These are phyloP conservation scores for Drosophila suboccidentalis DNA, from an alignment of 2,888 invertebrate species.

Conservation along the genomic window DNA sequence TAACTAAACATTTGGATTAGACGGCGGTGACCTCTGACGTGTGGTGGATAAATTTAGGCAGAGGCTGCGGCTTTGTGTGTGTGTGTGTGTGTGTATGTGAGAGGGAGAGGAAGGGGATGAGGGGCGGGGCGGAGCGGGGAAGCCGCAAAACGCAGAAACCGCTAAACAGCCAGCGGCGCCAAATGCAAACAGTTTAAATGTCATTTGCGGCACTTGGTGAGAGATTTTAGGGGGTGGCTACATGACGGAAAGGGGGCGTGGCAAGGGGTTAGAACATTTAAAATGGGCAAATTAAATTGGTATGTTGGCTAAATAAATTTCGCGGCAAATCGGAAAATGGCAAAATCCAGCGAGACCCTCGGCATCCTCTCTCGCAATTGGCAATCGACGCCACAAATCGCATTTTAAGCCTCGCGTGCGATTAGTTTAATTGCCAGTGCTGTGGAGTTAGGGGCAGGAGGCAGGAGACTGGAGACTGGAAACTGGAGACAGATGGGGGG, in stretches of 20 bases:
- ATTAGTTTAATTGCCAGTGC: constrained; percentile 85
- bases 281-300: constrained; percentile 41
- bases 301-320: constrained; percentile 61
- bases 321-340: constrained; percentile 45
- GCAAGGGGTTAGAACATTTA: neutral
- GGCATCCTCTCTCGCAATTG: constrained; percentile 51
- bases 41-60: constrained; percentile 9
- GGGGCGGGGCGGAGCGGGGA: neutral
- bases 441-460: neutral
- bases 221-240: neutral
- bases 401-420: constrained; percentile 84
- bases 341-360: constrained; percentile 25
- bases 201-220: constrained; percentile 50
- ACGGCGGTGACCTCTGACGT: constrained; percentile 18
- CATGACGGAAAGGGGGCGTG: neutral
- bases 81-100: neutral
- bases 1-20: constrained; percentile 62
- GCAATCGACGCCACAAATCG: constrained; percentile 81
- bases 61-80: constrained; percentile 9
- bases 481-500: no score
- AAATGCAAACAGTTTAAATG: constrained; percentile 77
- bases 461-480: neutral
- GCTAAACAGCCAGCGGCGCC: constrained; percentile 63
- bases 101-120: neutral
- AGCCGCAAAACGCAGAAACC: constrained; percentile 66